These are phyloP conservation scores for Cephalotes varians DNA, from an alignment of 2,888 invertebrate genomes.

Conservation along the genomic window DNA sequence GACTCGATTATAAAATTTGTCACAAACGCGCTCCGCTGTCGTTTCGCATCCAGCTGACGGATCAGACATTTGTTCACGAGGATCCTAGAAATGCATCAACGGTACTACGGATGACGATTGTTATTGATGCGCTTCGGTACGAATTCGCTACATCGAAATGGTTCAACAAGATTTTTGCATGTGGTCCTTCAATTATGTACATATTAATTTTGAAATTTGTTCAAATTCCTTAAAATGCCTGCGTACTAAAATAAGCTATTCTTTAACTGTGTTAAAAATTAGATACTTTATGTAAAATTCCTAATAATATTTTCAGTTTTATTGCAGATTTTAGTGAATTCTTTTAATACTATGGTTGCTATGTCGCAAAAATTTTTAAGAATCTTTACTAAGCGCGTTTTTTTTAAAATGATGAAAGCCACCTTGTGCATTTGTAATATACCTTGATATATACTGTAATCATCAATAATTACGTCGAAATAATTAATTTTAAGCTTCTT, in stretches of 20 bases:
- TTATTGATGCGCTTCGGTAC: background rate
- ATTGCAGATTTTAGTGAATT: background rate
- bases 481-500: background rate
- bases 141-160: slow-evolving; percentile 2
- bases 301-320: background rate
- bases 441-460: background rate
- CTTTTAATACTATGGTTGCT: background rate
- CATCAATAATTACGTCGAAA: background rate
- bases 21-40: background rate
- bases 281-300: background rate
- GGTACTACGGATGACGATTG: background rate
- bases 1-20: background rate
- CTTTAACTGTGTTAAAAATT: background rate
- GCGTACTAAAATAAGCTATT: background rate
- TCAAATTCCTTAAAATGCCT: background rate
- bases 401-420: background rate
- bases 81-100: background rate
- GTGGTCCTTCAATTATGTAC: slow-evolving; percentile 1
- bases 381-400: background rate
- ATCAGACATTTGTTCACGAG: background rate
- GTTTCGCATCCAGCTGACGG: background rate
- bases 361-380: background rate
- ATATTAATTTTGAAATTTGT: background rate
- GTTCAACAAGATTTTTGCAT: background rate
- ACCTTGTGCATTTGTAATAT: background rate